These are phyloP conservation scores for Emydocephalus ijimae DNA, from an alignment of 2,113 vertebrate genomes.

Conservation along the genomic window DNA sequence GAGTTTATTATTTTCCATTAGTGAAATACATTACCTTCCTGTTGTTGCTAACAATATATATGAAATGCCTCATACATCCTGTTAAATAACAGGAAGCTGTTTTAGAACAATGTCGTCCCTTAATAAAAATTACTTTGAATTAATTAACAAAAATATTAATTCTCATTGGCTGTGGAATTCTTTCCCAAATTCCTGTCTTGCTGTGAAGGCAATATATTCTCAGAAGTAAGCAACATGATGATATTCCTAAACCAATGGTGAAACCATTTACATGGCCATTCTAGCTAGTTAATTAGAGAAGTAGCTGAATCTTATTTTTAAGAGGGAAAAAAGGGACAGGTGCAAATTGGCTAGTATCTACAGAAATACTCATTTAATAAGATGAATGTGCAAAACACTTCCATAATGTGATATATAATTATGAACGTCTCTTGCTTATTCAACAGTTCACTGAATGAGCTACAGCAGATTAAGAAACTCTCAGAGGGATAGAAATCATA, in stretches of 20 bases:
- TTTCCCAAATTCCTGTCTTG: constrained; percentile 34
- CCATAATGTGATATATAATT: constrained; percentile 48
- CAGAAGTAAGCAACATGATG: constrained; percentile 24
- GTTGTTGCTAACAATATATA: not conserved
- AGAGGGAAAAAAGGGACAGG: constrained; percentile 46
- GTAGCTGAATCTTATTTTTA: constrained; percentile 49
- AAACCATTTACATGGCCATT: constrained; percentile 30
- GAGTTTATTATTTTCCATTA: constrained; percentile 12
- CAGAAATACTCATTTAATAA: constrained; percentile 58
- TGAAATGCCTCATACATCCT: not conserved
- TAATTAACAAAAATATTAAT: constrained; percentile 36
- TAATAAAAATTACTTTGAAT: constrained; percentile 31
- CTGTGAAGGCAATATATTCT: constrained; percentile 27
- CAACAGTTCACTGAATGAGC: constrained; percentile 58
- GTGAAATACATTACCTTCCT: constrained; percentile 18
- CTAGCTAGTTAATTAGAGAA: constrained; percentile 57
- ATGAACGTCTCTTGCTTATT: constrained; percentile 62
- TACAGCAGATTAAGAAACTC: constrained; percentile 39
- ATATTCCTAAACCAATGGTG: constrained; percentile 28
- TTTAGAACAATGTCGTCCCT: constrained; percentile 25
- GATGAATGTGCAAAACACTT: constrained; percentile 50
- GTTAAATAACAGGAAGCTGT: constrained; percentile 23
- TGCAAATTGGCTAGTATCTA: constrained; percentile 57
- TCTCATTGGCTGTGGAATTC: constrained; percentile 7
- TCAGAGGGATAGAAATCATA: constrained; percentile 30